Percentiles rank a stretch among this genome's conserved stretches.
Evolutionary conservation across 2,113 vertebrate genomes (phyloP).

Genomic region (Todiramphus saurophagus): DNA sequence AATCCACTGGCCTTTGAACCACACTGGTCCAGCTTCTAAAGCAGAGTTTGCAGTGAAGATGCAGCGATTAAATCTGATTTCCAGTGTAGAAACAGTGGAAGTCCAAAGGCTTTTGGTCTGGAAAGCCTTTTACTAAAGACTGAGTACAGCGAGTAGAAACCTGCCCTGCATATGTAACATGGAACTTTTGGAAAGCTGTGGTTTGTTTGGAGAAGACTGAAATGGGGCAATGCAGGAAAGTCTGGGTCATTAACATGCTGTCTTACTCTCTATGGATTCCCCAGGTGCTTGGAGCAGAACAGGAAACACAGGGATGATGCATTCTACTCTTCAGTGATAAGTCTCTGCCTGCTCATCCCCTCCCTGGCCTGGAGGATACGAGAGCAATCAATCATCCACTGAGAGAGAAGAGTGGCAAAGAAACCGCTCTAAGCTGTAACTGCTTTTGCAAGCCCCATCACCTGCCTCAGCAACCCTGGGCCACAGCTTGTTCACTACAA

Average conservation of each 20-base stretch:
- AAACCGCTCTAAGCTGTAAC: not conserved
- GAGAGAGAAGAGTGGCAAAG: not conserved
- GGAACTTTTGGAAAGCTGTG: not conserved
- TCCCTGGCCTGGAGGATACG: not conserved
- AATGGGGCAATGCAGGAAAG: not conserved
- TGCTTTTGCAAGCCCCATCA: not conserved
- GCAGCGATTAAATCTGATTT: not conserved
- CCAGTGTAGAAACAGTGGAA: not conserved
- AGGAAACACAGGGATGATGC: not conserved
- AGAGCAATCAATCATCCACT: not conserved
- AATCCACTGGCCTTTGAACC: not conserved
- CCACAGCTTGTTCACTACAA: not conserved
- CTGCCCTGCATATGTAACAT: rapidly evolving
- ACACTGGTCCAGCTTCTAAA: not conserved
- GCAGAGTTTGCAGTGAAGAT: not conserved
- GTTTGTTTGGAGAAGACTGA: not conserved
- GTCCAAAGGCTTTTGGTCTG: not conserved
- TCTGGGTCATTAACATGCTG: not conserved
- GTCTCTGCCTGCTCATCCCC: not conserved
- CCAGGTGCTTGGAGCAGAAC: not conserved
- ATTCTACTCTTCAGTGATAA: not conserved
- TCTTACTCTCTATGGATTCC: not conserved
- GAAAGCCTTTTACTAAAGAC: not conserved
- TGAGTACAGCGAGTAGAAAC: not conserved
- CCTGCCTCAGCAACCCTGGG: not conserved